Evolutionary conservation across 1,140 invertebrate species (phyloP), one percentile per base, ranked within the genome.

Genomic region (Ditylenchus dipsaci): DNA sequence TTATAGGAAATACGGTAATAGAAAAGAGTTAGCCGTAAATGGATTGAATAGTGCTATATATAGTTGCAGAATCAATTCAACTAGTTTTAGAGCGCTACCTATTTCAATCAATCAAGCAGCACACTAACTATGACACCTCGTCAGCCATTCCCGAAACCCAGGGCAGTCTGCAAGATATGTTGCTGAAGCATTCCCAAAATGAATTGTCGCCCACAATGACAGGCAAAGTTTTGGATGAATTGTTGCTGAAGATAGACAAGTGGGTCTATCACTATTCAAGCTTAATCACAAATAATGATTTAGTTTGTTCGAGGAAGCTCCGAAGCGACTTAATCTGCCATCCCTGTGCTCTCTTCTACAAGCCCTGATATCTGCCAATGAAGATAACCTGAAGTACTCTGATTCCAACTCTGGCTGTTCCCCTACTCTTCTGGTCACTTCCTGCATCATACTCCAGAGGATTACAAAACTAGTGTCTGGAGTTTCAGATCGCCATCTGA

Each of bases 191-290:
- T 29, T 61, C 68, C 11, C 66, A 73, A 72, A 72, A 72, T 47
- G 68, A 69, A n/a, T 27, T 69, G 1, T 69, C 68, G 15, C 23
- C 68, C n/a, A 43, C 68, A n/a, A 69, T 68, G 13, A 43, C 71
- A 11, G 68, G 68, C 8, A 29, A 64, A 27, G 68, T 72, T 11
- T 33, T 69, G 29, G 68, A 69, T 47, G 68, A 69, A 27, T 27
- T 69, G 66, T 19, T 69, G 42, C 68, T 69, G 13, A 56, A 72
- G 38, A 72, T 69, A 17, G 68, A 72, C 68, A 61, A 19, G 68
- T 69, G 17, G 23, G 42, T 43, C 29, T 72, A 1, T 17, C 11
- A 8, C 0, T 11, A 53, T 53, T 53, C 3, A 17, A 7, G 49
- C 1, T 21, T 66, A 66, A 21, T 13, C 11, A 26, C 23, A 13